Base-by-base conservation (phyloP, 2,797 vertebrate genomes). In the Gambelia wislizenii region DNA sequence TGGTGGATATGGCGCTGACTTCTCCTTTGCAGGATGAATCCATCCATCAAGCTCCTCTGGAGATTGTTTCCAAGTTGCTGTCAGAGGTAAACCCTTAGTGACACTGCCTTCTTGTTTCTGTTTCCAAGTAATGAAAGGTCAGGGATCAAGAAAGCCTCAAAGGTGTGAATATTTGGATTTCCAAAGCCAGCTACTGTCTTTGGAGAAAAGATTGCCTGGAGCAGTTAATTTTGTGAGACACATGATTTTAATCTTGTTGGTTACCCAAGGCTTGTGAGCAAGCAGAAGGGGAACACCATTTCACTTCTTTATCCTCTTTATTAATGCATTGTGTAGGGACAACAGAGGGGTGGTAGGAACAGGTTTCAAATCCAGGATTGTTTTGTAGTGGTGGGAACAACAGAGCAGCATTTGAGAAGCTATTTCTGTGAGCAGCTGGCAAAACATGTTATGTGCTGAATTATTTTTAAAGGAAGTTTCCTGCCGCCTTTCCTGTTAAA, bases 11-110 rank as follows among this genome's bases (percentile, higher is more conserved):
- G 99, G 99, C 99, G 0, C 97, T 99, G 91, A 98, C 97, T 0
- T 99, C 99, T 1, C 99, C 99, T 0, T 98, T 99, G 92, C 99
- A 99, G 97, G 99, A 99, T 13, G 99, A 99, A 92, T 99, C 99
- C 93, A 99, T 99, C 95, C 98, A 99, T 96, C 99, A 99, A 95
- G 98, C 98, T 0, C 99, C 99, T 0, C 97, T 99, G 95, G 98
- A 99, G 96, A 99, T 99, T 49, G 99, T 99, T 96, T 99, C 99
- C 83, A 99, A 98, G 93, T 97, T 99, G 96, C 98, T 99, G 94
- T 99, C 99, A 5, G 99, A 99, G 98, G 99, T 99, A 96, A 14
- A 14, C 1, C 0, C 0, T 30, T 1, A 6, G 3, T 22, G 39
- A 42, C 9, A 22, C 4, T 6, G 6, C 7, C 2, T 5, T 14